Percentiles rank a stretch among this genome's conserved stretches.
These are phyloP conservation scores for Pseudomyrmex flavicornis DNA, from an alignment of 1,140 invertebrate species.

Conservation along the genomic window DNA sequence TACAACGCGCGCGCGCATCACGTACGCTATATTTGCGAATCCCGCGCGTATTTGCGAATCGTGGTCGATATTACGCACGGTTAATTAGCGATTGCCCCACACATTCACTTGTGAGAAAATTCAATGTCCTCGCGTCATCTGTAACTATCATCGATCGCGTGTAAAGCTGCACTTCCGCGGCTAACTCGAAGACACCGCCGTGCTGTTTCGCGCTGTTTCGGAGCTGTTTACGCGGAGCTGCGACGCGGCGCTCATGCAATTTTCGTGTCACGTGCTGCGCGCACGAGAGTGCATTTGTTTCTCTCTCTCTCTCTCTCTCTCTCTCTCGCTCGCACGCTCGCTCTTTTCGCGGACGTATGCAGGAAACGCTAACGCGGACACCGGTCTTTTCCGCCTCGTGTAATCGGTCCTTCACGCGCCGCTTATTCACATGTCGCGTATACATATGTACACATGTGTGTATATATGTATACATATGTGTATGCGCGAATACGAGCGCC, in stretches of 20 bases:
- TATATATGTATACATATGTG: conserved; percentile 1
- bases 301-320: conserved; percentile 7
- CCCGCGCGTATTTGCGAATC: background rate
- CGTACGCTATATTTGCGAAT: background rate
- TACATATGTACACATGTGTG: no score
- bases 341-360: background rate
- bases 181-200: background rate
- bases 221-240: background rate
- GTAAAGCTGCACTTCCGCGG: background rate
- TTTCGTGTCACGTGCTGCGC: conserved; percentile 29
- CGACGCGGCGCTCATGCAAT: background rate
- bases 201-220: no score
- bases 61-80: background rate
- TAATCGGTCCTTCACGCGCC: conserved; percentile 71
- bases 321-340: background rate
- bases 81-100: background rate
- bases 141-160: background rate
- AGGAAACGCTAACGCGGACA: conserved; percentile 11
- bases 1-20: no score
- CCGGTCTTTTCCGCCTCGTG: conserved; percentile 59
- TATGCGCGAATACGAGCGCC: conserved; percentile 60
- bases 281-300: conserved; percentile 3
- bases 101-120: background rate
- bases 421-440: conserved; percentile 73
- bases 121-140: background rate